Conservation (phyloP, 2,888 invertebrate genomes). For the Antheraea yamamai region DNA sequence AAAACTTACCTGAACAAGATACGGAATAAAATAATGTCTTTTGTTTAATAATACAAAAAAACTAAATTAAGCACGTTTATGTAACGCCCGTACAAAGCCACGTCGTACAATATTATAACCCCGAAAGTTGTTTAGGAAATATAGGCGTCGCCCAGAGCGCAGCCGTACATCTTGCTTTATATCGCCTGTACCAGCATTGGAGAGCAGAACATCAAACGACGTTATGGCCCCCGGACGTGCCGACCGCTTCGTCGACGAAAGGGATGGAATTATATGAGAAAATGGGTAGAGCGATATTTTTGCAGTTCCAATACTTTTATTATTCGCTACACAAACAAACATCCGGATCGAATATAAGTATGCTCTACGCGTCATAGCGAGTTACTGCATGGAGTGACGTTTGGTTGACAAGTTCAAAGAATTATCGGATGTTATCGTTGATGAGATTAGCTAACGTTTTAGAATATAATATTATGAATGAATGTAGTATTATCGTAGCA, state of each 20-base stretch:
- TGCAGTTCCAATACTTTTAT: slow-evolving; percentile 73
- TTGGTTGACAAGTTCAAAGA: slow-evolving; percentile 40
- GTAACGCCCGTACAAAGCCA: slow-evolving; percentile 67
- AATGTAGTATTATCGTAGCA: slow-evolving; percentile 8
- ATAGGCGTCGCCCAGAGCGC: slow-evolving; percentile 81
- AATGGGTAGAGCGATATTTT: slow-evolving; percentile 61
- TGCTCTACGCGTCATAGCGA: slow-evolving; percentile 43
- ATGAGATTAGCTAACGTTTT: slow-evolving; percentile 10
- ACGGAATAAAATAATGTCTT: slow-evolving; percentile 25
- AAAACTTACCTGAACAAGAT: slow-evolving; percentile 20
- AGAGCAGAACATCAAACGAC: slow-evolving; percentile 82
- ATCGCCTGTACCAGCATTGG: slow-evolving; percentile 79
- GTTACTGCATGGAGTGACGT: slow-evolving; percentile 48
- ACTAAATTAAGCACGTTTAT: slow-evolving; percentile 31
- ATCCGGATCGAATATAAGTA: slow-evolving; percentile 57
- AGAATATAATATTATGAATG: not conserved
- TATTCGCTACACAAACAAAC: slow-evolving; percentile 72
- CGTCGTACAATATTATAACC: slow-evolving; percentile 67
- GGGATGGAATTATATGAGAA: slow-evolving; percentile 58
- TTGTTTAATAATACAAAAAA: slow-evolving; percentile 22
- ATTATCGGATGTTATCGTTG: slow-evolving; percentile 11
- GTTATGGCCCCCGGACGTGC: slow-evolving; percentile 81
- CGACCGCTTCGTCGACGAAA: slow-evolving; percentile 59
- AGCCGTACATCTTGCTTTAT: slow-evolving; percentile 79
- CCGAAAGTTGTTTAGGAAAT: slow-evolving; percentile 80